Evolutionary conservation across 2,888 invertebrate genomes (phyloP).

Genomic region (Lacanobia wlatinum): DNA sequence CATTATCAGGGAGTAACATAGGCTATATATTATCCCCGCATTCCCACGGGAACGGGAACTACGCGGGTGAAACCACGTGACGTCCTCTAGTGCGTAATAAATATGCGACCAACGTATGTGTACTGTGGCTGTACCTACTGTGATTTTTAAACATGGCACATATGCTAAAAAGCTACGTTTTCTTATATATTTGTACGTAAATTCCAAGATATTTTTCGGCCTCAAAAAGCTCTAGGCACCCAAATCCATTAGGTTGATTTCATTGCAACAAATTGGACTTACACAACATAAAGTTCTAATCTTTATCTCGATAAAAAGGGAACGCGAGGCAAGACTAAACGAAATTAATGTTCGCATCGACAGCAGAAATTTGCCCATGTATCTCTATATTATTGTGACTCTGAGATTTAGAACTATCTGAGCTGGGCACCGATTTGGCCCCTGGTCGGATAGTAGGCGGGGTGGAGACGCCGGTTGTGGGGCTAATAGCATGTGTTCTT

Average conservation of each 20-base stretch:
- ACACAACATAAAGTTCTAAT: slow-evolving; percentile 54
- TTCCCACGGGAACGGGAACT: too few species aligned
- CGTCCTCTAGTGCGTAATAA: slow-evolving; percentile 4
- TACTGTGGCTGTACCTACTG: neutral
- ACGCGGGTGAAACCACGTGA: too few species aligned
- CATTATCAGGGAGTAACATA: too few species aligned
- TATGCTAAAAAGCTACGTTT: neutral
- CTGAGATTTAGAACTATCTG: slow-evolving; percentile 52
- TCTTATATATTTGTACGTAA: neutral
- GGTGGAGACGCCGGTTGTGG: neutral
- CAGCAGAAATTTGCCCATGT: slow-evolving; percentile 41
- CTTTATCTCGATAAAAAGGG: slow-evolving; percentile 53
- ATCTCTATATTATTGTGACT: slow-evolving; percentile 48
- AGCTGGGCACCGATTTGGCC: slow-evolving; percentile 20
- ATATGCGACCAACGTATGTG: neutral
- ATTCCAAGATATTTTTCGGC: neutral
- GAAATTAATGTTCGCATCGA: slow-evolving; percentile 50
- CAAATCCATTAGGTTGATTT: slow-evolving; percentile 51
- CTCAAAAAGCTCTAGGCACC: slow-evolving; percentile 5
- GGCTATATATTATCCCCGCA: too few species aligned
- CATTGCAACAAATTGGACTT: slow-evolving; percentile 49
- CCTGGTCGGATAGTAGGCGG: slow-evolving; percentile 18
- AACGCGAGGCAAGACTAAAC: slow-evolving; percentile 41
- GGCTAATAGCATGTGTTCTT: too few species aligned
- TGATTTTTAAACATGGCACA: slow-evolving; percentile 7